Base-by-base conservation (phyloP, 1,140 invertebrate genomes). In the Polypedilum pembai region DNA sequence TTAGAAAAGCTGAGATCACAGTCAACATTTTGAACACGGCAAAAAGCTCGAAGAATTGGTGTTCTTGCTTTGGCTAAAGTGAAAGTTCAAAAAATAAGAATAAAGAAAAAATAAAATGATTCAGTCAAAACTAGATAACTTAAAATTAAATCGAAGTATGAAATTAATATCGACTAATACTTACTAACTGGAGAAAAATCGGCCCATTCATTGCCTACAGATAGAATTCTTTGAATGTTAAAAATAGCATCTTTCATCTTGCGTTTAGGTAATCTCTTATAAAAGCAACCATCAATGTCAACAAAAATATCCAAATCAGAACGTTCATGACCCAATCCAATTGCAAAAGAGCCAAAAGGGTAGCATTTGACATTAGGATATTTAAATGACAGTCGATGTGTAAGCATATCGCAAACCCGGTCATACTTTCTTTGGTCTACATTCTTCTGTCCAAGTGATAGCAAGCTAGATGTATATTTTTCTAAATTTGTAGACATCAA, bases 1-100 rank as follows among this genome's bases (percentile, higher is more conserved):
- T 69, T 69, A 8, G 17, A 20, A 12, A 69, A 69, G 17, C 65
- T 69, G 17, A 69, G 20, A 69, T 69, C 65, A 69, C 65, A 69
- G 20, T 69, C 65, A 20, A 69, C 18, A 8, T 69, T 69, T 21
- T 69, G n/a, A 5, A 7, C 7, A 5, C 7, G 3, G 12, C 65
- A 69, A 20, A 20, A 69, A 18, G 12, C 65, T 20, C 20, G 17
- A 18, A 69, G 17, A 69, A 69, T 69, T 69, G 65, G 65, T 18
- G 65, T 69, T 20, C 65, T 4, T 20, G 65, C 65, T 18, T 21
- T 18, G 24, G 24, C 24, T 33, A 33, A 33, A 33, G 24, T n/a
- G n/a, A n/a, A n/a, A n/a, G n/a, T n/a, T n/a, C n/a, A n/a, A n/a
- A n/a, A n/a, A n/a, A n/a, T n/a, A n/a, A n/a, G n/a, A n/a, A n/a